These are phyloP conservation scores for Gopherus flavomarginatus DNA, from an alignment of 2,113 vertebrate genomes.

Conservation along the genomic window DNA sequence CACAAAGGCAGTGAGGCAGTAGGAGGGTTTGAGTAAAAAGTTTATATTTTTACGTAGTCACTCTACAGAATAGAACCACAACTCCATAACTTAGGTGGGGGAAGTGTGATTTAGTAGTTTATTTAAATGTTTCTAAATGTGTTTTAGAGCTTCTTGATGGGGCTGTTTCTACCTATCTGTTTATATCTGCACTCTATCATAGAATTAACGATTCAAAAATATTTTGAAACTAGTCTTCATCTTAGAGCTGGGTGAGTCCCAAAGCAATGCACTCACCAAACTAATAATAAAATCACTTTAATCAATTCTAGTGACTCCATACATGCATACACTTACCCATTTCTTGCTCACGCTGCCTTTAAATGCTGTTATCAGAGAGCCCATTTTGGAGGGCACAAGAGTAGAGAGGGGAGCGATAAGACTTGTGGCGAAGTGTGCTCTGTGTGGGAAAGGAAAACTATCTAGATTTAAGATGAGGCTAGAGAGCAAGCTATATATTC, in stretches of 20 bases:
- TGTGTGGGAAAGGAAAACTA: background rate
- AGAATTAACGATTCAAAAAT: background rate
- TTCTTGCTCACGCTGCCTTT: background rate
- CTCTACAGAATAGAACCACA: background rate
- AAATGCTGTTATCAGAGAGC: background rate
- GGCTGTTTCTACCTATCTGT: background rate
- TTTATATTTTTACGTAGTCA: background rate
- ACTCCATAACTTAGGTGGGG: background rate
- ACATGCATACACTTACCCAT: background rate
- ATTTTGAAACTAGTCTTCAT: background rate
- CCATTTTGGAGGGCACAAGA: background rate
- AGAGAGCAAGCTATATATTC: background rate
- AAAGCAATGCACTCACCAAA: background rate
- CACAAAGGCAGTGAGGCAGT: accelerated
- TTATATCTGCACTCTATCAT: background rate
- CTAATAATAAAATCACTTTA: background rate
- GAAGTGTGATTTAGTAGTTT: background rate
- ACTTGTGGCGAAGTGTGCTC: background rate
- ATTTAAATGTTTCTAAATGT: background rate
- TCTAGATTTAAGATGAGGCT: accelerated
- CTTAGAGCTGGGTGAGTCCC: background rate
- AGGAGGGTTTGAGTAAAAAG: background rate
- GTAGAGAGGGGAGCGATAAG: background rate
- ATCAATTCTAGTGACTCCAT: background rate
- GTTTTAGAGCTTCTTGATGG: background rate